phyloP scores from a whole-genome alignment of 2,888 invertebrate genomes.

The Tetramorium bicarinatum region DNA sequence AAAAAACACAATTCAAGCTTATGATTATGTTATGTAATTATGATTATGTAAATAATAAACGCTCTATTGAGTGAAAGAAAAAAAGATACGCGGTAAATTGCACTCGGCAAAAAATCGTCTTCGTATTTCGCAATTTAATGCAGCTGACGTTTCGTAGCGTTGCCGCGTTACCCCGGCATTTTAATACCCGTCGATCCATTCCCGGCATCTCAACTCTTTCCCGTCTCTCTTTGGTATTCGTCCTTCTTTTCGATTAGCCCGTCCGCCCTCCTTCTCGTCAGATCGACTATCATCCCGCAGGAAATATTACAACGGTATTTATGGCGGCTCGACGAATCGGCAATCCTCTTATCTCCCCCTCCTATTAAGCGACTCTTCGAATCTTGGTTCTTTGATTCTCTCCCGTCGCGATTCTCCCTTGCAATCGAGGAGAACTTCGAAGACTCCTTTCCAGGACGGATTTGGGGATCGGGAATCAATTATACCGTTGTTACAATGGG shows the following conservation, averaged over 20 bases:
- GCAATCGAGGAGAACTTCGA: conserved; percentile 1
- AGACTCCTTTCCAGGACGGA: conserved; percentile 38
- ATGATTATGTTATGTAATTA: neutral
- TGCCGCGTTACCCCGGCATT: conserved; percentile 69
- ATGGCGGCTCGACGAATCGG: conserved; percentile 64
- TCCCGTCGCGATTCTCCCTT: conserved; percentile 11
- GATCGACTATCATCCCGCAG: conserved; percentile 45
- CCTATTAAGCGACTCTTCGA: conserved; percentile 63
- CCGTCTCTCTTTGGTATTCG: neutral
- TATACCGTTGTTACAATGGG: conserved; percentile 61
- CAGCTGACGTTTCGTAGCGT: conserved; percentile 8
- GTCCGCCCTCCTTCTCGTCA: conserved; percentile 2
- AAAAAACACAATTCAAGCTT: neutral
- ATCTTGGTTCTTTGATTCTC: conserved; percentile 50
- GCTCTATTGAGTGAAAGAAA: neutral
- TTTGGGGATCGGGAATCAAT: conserved; percentile 64
- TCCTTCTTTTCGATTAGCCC: conserved; percentile 62
- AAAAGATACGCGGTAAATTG: neutral
- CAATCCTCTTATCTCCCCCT: conserved; percentile 64
- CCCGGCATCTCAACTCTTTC: conserved; percentile 38
- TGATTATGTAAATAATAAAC: neutral
- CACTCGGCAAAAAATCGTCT: neutral
- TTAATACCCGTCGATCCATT: conserved; percentile 75
- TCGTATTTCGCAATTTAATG: conserved; percentile 16
- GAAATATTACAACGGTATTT: conserved; percentile 70